These are phyloP conservation scores for Eupeodes luniger DNA, from an alignment of 2,888 invertebrate species.

Conservation along the genomic window DNA sequence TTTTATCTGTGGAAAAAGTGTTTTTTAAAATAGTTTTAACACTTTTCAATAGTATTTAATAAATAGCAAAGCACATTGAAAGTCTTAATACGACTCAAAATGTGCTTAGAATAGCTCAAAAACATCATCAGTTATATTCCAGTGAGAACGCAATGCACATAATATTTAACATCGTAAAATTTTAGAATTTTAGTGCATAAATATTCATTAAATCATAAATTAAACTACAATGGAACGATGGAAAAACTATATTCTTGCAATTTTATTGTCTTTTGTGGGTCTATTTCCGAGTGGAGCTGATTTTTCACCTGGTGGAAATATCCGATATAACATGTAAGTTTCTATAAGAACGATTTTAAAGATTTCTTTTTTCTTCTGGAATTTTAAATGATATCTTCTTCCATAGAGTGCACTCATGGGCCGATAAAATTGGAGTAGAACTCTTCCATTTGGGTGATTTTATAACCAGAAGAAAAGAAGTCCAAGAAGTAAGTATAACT, in stretches of 20 bases:
- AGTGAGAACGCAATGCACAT: conserved; percentile 52
- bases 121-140: background rate
- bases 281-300: conserved; percentile 81
- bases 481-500: conserved; percentile 87
- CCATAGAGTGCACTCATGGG: conserved; percentile 92
- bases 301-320: conserved; percentile 82
- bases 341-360: background rate
- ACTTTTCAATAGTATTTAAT: conserved; percentile 10
- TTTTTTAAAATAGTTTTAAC: conserved; percentile 10
- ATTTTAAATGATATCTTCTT: conserved; percentile 71
- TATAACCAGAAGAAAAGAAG: conserved; percentile 91
- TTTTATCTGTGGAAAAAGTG: conserved; percentile 8
- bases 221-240: conserved; percentile 71
- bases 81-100: background rate
- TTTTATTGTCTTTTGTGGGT: conserved; percentile 80
- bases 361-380: conserved; percentile 14
- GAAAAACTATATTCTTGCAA: conserved; percentile 78
- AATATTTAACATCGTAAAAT: conserved; percentile 29
- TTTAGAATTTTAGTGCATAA: conserved; percentile 46
- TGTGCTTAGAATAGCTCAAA: conserved; percentile 45
- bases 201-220: conserved; percentile 37
- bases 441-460: conserved; percentile 92
- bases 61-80: background rate
- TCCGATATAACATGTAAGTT: conserved; percentile 84
- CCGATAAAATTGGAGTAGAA: conserved; percentile 91